Conservation (phyloP, 2,797 vertebrate species). For the Lycodopsis pacificus region DNA sequence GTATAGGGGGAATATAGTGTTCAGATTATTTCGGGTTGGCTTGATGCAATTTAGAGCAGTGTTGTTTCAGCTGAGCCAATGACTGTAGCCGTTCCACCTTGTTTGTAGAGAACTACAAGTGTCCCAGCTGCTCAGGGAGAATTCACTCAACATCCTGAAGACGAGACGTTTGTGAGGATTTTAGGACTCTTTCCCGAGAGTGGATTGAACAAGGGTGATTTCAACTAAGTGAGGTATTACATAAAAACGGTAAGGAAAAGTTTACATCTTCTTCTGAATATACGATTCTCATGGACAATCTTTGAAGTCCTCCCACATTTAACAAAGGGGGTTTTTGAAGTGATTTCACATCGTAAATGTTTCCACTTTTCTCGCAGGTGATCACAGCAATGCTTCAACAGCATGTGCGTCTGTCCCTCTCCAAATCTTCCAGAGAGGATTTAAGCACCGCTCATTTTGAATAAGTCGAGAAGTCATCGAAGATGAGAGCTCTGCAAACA, state of each 20-base stretch:
- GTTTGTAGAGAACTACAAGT: constrained; percentile 38
- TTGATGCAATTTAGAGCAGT: constrained; percentile 55
- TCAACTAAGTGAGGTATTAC: constrained; percentile 53
- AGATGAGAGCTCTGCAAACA: constrained; percentile 80
- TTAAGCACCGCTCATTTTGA: constrained; percentile 71
- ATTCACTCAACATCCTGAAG: constrained; percentile 31
- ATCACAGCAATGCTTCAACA: constrained; percentile 68
- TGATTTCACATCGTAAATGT: constrained; percentile 12
- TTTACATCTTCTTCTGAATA: not conserved
- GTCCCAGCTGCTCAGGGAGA: constrained; percentile 32
- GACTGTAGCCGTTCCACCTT: constrained; percentile 16
- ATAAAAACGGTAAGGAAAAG: constrained; percentile 58
- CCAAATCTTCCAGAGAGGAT: constrained; percentile 73
- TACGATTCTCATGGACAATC: not conserved
- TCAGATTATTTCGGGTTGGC: constrained; percentile 32
- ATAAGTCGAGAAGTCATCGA: constrained; percentile 70
- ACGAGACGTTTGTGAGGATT: constrained; percentile 55
- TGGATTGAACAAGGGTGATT: constrained; percentile 62
- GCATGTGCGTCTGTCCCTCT: constrained; percentile 62
- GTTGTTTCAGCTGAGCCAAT: constrained; percentile 19
- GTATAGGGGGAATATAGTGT: not conserved
- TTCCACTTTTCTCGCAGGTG: constrained; percentile 59
- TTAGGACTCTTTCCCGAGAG: constrained; percentile 40
- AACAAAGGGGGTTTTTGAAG: not conserved
- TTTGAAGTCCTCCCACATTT: not conserved